phyloP scores from a whole-genome alignment of 2,113 vertebrate species.

The Pandion haliaetus region DNA sequence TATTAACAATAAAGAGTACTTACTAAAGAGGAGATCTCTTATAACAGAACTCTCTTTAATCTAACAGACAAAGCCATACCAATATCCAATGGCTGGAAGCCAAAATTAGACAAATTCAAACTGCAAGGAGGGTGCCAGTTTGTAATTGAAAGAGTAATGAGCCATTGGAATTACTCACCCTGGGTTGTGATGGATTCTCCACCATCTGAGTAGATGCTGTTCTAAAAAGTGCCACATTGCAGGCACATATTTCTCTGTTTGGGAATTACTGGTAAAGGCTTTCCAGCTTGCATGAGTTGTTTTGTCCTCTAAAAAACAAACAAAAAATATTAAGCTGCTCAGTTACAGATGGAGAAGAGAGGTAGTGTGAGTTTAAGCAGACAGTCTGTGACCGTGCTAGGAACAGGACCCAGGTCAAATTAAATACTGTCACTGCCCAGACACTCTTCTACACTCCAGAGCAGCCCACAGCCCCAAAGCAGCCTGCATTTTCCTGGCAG shows the following conservation, averaged over 20 bases:
- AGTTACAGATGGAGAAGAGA: not conserved
- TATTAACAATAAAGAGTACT: not conserved
- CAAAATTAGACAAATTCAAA: slow-evolving; percentile 43
- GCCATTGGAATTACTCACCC: slow-evolving; percentile 45
- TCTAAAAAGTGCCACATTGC: not conserved
- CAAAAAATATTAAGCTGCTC: not conserved
- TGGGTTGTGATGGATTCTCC: slow-evolving; percentile 1
- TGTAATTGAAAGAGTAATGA: slow-evolving; percentile 61
- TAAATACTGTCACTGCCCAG: not conserved
- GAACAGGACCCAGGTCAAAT: not conserved
- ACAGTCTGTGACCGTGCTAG: not conserved
- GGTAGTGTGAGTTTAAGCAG: not conserved
- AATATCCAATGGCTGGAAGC: slow-evolving; percentile 21
- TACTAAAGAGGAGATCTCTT: not conserved
- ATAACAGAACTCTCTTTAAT: not conserved
- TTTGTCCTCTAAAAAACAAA: slow-evolving; percentile 7
- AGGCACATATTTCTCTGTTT: slow-evolving; percentile 5
- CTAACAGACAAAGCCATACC: slow-evolving; percentile 3
- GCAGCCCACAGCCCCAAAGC: not conserved
- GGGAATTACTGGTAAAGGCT: not conserved
- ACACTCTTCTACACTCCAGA: not conserved
- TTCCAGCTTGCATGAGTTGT: not conserved
- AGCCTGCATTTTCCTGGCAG: not conserved
- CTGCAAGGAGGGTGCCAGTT: slow-evolving; percentile 20
- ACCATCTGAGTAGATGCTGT: slow-evolving; percentile 8